Percentiles rank a stretch among this genome's conserved stretches.
Evolutionary conservation across 2,113 vertebrate genomes (phyloP).

Genomic region (Pterophyllum scalare): DNA sequence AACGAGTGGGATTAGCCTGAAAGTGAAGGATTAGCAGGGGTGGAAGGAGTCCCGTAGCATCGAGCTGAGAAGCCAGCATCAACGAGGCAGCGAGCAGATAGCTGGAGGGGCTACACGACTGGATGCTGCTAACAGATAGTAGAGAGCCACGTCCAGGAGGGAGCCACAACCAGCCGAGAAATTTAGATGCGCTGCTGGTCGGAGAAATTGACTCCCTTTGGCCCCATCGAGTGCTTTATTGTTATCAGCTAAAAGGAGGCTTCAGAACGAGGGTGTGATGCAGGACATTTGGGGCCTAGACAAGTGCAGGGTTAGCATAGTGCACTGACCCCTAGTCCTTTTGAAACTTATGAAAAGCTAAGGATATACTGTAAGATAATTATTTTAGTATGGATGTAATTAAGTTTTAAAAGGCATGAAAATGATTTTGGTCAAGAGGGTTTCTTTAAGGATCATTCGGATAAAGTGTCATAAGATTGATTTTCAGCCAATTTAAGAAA

Average conservation of each 20-base stretch:
- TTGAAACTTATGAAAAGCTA: neutral
- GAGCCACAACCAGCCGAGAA: conserved; percentile 9
- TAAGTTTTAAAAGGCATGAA: neutral
- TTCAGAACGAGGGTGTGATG: neutral
- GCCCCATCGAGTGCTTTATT: neutral
- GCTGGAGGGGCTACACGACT: conserved; percentile 54
- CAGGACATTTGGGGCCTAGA: neutral
- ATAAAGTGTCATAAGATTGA: no score
- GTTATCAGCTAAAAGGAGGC: conserved; percentile 5
- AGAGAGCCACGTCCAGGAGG: conserved; percentile 13
- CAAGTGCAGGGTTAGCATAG: neutral
- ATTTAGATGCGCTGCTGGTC: conserved; percentile 25
- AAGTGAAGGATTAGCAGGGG: conserved; percentile 61
- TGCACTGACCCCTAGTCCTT: neutral
- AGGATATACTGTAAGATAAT: neutral
- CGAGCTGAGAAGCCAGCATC: conserved; percentile 40
- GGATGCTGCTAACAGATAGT: conserved; percentile 46
- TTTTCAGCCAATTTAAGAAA: no score
- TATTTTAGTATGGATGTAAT: neutral
- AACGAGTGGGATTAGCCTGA: conserved; percentile 56
- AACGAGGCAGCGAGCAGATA: conserved; percentile 44
- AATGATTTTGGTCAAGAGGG: neutral
- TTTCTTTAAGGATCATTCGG: neutral
- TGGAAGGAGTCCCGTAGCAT: conserved; percentile 53
- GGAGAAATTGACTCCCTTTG: conserved; percentile 18